Conservation (phyloP, 2,113 vertebrate species). For the Gorilla gorilla region DNA sequence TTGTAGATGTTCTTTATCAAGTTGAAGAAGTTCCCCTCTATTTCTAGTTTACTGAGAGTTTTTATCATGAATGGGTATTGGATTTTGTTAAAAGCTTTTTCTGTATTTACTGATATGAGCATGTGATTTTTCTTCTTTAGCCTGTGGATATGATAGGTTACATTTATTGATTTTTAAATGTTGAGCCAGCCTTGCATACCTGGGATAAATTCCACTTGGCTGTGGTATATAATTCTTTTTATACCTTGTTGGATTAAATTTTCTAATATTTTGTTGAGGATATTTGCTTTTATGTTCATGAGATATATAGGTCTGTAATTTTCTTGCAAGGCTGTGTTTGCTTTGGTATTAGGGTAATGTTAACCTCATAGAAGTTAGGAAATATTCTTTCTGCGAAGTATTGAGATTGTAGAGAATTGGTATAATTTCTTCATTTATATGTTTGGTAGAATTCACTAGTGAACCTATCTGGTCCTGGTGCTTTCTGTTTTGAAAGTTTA, state of each 20-base stretch:
- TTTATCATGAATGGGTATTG: neutral
- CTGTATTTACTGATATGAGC: neutral
- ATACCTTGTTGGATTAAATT: neutral
- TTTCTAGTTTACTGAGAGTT: neutral
- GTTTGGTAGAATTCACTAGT: neutral
- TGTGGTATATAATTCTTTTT: neutral
- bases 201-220: neutral
- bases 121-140: neutral
- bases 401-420: neutral
- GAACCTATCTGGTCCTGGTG: neutral
- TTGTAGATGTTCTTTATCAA: neutral
- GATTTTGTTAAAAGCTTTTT: neutral
- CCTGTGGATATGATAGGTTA: neutral
- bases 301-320: neutral
- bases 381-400: neutral
- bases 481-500: neutral
- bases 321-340: neutral
- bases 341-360: neutral
- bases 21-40: neutral
- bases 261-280: neutral
- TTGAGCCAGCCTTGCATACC: neutral
- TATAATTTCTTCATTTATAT: neutral
- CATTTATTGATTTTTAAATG: neutral
- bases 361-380: neutral
- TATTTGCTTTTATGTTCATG: neutral